A percentile compares a stretch with the other conserved stretches of the same genome.
phyloP scores from a whole-genome alignment of 2,797 vertebrate species.

The Tangara arthus region DNA sequence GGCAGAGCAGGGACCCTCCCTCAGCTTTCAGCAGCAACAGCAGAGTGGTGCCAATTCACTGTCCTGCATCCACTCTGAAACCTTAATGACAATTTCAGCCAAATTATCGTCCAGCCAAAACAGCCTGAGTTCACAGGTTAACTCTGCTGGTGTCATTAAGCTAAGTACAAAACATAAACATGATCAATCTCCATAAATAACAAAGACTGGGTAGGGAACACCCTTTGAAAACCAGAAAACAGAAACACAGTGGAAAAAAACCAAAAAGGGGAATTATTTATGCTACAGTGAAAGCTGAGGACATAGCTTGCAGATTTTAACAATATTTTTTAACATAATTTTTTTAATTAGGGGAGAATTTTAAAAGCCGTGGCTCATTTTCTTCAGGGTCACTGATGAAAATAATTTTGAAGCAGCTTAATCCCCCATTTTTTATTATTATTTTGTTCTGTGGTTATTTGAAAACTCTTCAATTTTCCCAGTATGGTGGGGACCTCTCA shows the following conservation, averaged over 20 bases:
- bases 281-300: not conserved
- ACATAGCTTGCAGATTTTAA: not conserved
- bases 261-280: not conserved
- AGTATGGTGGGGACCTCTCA: not conserved
- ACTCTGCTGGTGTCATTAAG: not conserved
- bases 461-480: not conserved
- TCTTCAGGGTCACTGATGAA: not conserved
- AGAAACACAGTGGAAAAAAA: not conserved
- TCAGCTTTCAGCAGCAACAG: not conserved
- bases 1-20: not conserved
- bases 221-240: not conserved
- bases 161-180: not conserved
- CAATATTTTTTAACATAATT: not conserved
- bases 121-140: not conserved
- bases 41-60: fast-evolving
- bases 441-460: not conserved
- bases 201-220: not conserved
- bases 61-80: not conserved
- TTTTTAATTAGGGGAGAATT: not conserved
- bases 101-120: not conserved
- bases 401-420: not conserved
- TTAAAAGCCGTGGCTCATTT: not conserved
- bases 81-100: not conserved
- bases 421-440: not conserved
- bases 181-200: not conserved